These are phyloP conservation scores for Ammodytes dubius DNA, from an alignment of 2,113 vertebrate genomes.

Conservation along the genomic window DNA sequence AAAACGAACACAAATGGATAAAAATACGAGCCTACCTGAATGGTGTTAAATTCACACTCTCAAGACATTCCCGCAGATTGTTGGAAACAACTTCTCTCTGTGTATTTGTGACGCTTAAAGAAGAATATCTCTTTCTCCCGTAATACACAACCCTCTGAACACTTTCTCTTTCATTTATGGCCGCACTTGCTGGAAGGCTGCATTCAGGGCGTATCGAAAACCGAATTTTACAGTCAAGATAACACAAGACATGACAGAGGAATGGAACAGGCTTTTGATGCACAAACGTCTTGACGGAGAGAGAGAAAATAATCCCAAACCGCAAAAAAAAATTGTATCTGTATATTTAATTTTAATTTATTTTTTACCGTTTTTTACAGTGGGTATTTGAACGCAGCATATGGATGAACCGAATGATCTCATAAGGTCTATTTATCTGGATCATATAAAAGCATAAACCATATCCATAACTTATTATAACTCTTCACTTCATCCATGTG, in stretches of 20 bases:
- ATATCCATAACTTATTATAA: too few species aligned
- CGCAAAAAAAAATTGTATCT: not conserved
- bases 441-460: not conserved
- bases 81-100: too few species aligned
- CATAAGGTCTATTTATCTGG: not conserved
- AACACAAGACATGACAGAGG: not conserved
- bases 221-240: fast-evolving
- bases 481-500: not conserved
- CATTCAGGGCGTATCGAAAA: not conserved
- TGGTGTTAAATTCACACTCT: not conserved
- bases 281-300: not conserved
- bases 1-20: not conserved
- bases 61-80: too few species aligned
- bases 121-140: too few species aligned
- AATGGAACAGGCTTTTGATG: too few species aligned
- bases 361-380: not conserved
- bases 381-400: not conserved
- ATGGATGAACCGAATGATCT: not conserved
- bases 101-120: not conserved
- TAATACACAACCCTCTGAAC: fast-evolving
- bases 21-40: not conserved
- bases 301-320: not conserved
- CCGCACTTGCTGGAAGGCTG: not conserved
- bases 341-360: too few species aligned
- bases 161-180: constrained; percentile 42